A percentile compares a stretch with the other conserved stretches of the same genome.
Conservation (phyloP, 2,797 vertebrate species). For the Tapirus indicus region DNA sequence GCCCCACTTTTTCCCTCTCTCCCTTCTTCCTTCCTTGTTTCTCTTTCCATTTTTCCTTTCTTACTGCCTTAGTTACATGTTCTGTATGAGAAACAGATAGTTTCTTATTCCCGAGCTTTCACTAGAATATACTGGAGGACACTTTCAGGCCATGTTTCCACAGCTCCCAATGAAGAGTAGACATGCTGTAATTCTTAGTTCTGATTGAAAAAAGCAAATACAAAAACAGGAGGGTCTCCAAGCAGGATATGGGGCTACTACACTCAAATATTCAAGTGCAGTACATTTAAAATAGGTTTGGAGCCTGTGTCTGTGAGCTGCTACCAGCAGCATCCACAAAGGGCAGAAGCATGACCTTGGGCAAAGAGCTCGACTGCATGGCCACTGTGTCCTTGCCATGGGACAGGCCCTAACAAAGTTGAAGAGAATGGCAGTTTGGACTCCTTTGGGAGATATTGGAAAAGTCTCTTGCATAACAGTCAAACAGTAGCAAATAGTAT, state of each 20-base stretch:
- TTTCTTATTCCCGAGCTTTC: background rate
- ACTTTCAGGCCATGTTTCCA: conserved; percentile 27
- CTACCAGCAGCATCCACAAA: background rate
- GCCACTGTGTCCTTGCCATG: no score
- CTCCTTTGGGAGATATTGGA: background rate
- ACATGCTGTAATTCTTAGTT: background rate
- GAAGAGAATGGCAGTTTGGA: background rate
- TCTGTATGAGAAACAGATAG: background rate
- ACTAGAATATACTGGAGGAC: background rate
- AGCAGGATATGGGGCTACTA: background rate
- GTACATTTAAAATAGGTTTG: background rate
- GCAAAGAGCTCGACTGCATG: background rate
- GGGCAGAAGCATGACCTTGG: background rate
- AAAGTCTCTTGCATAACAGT: background rate
- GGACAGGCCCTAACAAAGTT: background rate
- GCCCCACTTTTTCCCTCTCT: background rate
- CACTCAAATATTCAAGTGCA: background rate
- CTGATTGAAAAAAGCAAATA: background rate
- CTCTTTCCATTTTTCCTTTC: background rate
- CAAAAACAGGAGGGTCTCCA: background rate
- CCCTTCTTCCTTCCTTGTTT: background rate
- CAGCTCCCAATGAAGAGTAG: background rate
- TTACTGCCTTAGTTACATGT: background rate
- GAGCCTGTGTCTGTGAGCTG: background rate
- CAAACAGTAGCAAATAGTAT: background rate